Conservation (phyloP, 2,888 invertebrate species). For the Gastrophysa polygoni region DNA sequence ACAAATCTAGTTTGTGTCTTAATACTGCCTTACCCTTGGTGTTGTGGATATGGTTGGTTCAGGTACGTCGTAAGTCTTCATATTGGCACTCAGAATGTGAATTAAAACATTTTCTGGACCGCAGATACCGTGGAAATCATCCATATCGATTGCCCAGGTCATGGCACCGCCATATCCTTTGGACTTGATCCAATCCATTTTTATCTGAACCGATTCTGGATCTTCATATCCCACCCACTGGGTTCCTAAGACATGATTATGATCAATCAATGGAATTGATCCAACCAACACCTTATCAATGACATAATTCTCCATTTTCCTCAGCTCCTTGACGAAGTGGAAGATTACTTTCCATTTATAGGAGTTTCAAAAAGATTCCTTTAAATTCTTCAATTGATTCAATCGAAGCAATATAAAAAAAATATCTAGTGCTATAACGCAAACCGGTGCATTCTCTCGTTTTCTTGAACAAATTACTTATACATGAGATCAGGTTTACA, state of each 20-base stretch:
- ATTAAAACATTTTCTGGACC: constrained; percentile 78
- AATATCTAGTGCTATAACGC: too few relatives aligned
- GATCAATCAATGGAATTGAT: background rate
- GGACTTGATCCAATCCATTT: constrained; percentile 86
- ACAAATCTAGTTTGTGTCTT: too few relatives aligned
- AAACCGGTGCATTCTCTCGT: too few relatives aligned
- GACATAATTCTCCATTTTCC: too few relatives aligned
- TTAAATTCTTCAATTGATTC: too few relatives aligned
- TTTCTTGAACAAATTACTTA: too few relatives aligned
- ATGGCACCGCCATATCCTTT: constrained; percentile 87
- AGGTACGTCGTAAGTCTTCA: constrained; percentile 74
- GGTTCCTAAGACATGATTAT: constrained; percentile 58
- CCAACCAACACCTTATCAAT: too few relatives aligned
- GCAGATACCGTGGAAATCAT: constrained; percentile 85
- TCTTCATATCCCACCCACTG: constrained; percentile 94
- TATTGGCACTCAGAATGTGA: constrained; percentile 72
- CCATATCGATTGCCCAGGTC: constrained; percentile 94
- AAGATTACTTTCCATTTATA: too few relatives aligned
- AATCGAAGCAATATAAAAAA: too few relatives aligned
- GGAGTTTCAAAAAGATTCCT: too few relatives aligned
- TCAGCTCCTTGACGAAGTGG: too few relatives aligned
- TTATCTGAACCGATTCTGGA: constrained; percentile 79
- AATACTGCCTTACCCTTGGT: constrained; percentile 72
- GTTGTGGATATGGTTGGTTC: constrained; percentile 69
- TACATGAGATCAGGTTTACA: too few relatives aligned